These are phyloP conservation scores for Anser brachyrhynchus DNA, from an alignment of 2,113 vertebrate species.

Conservation along the genomic window DNA sequence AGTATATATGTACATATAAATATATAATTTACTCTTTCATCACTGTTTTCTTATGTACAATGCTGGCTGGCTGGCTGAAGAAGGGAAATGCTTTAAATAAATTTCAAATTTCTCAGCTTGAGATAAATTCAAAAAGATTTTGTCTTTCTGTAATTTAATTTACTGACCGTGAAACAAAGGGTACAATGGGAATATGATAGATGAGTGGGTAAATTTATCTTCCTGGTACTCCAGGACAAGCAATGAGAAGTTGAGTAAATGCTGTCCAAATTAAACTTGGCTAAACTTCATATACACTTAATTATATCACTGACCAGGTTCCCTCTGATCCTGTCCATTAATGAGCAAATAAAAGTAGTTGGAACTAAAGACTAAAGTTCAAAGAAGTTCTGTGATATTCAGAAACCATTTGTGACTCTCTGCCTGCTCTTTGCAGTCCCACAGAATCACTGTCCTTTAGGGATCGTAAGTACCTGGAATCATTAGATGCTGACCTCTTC, in stretches of 20 bases:
- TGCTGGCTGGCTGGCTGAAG: not conserved
- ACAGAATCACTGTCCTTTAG: not conserved
- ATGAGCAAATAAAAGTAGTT: not conserved
- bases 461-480: not conserved
- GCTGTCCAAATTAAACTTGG: not conserved
- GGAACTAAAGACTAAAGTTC: not conserved
- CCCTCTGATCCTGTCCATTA: not conserved
- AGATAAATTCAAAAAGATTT: not conserved
- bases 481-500: not conserved
- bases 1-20: not conserved
- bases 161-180: not conserved
- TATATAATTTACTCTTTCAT: not conserved
- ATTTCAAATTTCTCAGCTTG: not conserved
- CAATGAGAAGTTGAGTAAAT: not conserved
- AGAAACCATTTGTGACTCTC: not conserved
- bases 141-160: not conserved
- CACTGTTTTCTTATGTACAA: not conserved
- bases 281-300: not conserved
- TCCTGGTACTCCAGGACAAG: not conserved
- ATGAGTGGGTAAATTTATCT: not conserved
- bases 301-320: not conserved
- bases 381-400: not conserved
- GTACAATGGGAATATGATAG: not conserved
- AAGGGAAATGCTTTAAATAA: not conserved
- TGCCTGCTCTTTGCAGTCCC: not conserved